Evolutionary conservation across 2,797 vertebrate genomes (phyloP).

Genomic region (Rhodeus uyekii): DNA sequence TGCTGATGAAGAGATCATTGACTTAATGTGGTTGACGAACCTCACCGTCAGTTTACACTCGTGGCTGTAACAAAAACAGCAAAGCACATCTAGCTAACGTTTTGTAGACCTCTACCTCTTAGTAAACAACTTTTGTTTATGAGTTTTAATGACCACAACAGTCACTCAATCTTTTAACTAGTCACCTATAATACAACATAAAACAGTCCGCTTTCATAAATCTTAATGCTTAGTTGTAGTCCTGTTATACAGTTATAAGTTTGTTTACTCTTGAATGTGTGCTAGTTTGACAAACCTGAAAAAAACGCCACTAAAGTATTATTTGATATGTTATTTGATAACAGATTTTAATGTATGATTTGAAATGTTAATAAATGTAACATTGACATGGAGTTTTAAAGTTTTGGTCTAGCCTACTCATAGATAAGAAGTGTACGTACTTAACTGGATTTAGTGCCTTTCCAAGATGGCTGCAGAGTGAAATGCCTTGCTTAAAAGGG

Average conservation of each 20-base stretch:
- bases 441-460: neutral
- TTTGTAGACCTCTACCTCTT: neutral
- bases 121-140: neutral
- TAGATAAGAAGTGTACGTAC: neutral
- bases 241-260: neutral
- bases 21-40: slow-evolving; percentile 8
- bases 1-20: slow-evolving; percentile 24
- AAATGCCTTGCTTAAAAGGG: neutral
- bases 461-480: neutral
- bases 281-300: neutral
- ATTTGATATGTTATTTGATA: too few relatives aligned
- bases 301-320: too few relatives aligned
- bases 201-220: neutral
- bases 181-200: neutral
- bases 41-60: neutral
- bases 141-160: neutral
- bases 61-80: neutral
- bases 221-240: neutral
- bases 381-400: neutral
- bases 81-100: neutral
- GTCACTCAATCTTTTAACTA: neutral
- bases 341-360: neutral
- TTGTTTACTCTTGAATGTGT: neutral
- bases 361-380: neutral
- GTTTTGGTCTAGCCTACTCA: too few relatives aligned